These are phyloP conservation scores for Oophaga pumilio DNA, from an alignment of 2,113 vertebrate genomes.

Conservation along the genomic window DNA sequence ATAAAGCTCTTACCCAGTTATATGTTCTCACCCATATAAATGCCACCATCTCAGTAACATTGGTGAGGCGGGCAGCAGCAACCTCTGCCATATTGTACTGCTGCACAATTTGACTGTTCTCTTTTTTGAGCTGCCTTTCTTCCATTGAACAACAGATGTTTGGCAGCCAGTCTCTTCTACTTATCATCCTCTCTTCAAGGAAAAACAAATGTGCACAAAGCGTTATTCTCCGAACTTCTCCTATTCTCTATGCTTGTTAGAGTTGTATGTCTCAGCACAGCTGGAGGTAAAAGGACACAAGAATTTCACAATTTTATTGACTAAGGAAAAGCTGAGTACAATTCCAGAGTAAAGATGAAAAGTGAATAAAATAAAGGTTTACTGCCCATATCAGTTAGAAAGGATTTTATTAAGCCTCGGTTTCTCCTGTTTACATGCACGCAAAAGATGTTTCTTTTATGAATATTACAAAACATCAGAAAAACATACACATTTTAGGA, in stretches of 20 bases:
- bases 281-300: conserved; percentile 39
- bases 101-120: background rate
- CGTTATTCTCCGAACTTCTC: background rate
- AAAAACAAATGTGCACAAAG: conserved; percentile 20
- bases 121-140: conserved; percentile 19
- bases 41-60: background rate
- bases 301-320: conserved; percentile 19
- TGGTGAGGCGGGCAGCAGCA: background rate
- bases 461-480: background rate
- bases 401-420: background rate
- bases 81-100: background rate
- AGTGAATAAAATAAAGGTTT: background rate
- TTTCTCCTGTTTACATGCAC: background rate
- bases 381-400: background rate
- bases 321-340: conserved; percentile 5
- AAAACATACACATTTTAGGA: background rate
- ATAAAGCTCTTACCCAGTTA: background rate
- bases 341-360: conserved; percentile 21
- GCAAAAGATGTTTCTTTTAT: background rate
- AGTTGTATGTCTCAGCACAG: conserved; percentile 13
- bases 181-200: conserved; percentile 30
- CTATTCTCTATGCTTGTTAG: background rate
- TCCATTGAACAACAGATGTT: conserved; percentile 42
- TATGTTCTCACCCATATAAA: background rate
- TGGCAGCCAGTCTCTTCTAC: conserved; percentile 29